Percentiles rank a stretch among this genome's conserved stretches.
Evolutionary conservation across 2,113 vertebrate species (phyloP).

Genomic region (Ardeotis arabs): DNA sequence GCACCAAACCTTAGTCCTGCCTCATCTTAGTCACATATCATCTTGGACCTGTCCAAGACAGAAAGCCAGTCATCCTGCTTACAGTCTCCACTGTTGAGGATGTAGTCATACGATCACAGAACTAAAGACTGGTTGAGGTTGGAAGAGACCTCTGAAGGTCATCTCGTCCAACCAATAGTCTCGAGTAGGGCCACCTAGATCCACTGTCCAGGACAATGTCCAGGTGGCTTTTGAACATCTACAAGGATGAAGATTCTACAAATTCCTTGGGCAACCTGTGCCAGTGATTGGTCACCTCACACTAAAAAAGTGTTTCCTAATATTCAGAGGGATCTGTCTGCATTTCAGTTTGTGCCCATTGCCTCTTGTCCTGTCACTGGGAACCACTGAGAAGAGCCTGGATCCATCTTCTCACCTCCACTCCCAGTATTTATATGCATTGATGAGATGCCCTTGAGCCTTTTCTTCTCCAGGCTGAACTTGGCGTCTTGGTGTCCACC

Average conservation of each 20-base stretch:
- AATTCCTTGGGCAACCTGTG: neutral
- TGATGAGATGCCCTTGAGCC: neutral
- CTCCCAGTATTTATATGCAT: neutral
- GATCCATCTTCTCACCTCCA: fast-evolving
- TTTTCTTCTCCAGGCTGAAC: neutral
- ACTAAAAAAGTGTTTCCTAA: no score
- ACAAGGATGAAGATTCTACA: neutral
- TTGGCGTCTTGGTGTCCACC: neutral
- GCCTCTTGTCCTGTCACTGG: no score
- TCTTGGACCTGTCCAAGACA: neutral
- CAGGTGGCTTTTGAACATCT: neutral
- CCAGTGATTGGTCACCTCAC: no score
- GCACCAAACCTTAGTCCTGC: neutral
- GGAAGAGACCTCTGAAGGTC: neutral
- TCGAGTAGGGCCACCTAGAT: neutral
- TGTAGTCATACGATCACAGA: neutral
- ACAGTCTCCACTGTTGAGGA: neutral
- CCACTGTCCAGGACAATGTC: neutral
- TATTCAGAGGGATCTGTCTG: no score
- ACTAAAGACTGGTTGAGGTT: neutral
- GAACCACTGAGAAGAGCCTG: no score
- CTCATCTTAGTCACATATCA: neutral
- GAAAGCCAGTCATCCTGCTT: neutral
- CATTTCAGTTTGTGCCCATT: no score
- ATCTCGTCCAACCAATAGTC: neutral